phyloP scores from a whole-genome alignment of 1,140 invertebrate species.

The Apocrypta bakeri region DNA sequence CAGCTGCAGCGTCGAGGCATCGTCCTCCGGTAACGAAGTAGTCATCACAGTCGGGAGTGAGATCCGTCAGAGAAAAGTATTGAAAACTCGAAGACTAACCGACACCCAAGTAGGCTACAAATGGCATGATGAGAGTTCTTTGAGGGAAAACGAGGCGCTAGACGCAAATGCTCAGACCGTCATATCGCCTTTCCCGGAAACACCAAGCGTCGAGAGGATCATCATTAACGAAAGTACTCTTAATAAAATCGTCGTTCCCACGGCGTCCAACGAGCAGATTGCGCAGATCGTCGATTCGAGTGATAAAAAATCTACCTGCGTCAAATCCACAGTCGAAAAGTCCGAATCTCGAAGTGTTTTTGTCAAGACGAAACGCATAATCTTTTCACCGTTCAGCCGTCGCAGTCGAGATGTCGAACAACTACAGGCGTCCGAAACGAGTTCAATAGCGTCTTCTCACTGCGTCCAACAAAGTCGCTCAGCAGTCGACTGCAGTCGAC shows the following conservation, averaged over 20 bases:
- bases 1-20: background rate
- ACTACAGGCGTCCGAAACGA: background rate
- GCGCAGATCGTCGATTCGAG: background rate
- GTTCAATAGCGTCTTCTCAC: too few relatives aligned
- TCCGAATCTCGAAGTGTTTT: slow-evolving; percentile 74
- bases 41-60: slow-evolving; percentile 53
- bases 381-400: slow-evolving; percentile 81
- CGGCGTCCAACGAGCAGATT: slow-evolving; percentile 47
- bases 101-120: slow-evolving; percentile 59
- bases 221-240: slow-evolving; percentile 63
- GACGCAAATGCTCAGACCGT: slow-evolving; percentile 43
- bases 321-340: slow-evolving; percentile 16
- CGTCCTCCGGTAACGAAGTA: slow-evolving; percentile 37
- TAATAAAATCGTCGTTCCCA: slow-evolving; percentile 65
- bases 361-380: slow-evolving; percentile 84
- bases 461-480: slow-evolving; percentile 38
- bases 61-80: slow-evolving; percentile 50
- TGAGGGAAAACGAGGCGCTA: background rate
- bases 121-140: slow-evolving; percentile 39
- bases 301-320: background rate
- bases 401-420: slow-evolving; percentile 57
- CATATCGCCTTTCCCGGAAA: slow-evolving; percentile 34
- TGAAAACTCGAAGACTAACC: slow-evolving; percentile 59
- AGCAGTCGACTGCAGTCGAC: slow-evolving; percentile 57
- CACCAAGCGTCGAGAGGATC: slow-evolving; percentile 57